Evolutionary conservation across 2,888 invertebrate genomes (phyloP).

Genomic region (Bugula neritina): DNA sequence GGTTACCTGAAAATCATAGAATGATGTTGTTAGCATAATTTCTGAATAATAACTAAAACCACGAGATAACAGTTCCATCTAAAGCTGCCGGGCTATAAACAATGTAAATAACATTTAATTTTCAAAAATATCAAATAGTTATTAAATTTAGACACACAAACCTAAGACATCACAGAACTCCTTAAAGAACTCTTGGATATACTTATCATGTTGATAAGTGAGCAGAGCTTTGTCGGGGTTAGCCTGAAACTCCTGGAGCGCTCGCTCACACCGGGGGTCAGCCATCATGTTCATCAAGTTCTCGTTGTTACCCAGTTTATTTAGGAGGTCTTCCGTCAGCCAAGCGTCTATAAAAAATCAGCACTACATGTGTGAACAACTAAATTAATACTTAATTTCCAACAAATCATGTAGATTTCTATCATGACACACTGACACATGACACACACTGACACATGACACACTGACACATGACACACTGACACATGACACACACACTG

Average conservation of each 20-base stretch:
- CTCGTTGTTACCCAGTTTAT: conserved; percentile 40
- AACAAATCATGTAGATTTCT: no score
- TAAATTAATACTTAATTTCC: no score
- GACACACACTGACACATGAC: no score
- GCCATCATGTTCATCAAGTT: conserved; percentile 36
- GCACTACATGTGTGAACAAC: not conserved
- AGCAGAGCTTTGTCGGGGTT: conserved; percentile 43
- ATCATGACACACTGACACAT: no score
- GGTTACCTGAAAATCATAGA: conserved; percentile 4
- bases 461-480: no score
- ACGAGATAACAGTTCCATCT: no score
- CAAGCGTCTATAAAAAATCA: conserved; percentile 31
- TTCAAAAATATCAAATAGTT: no score
- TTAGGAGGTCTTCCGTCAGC: conserved; percentile 44
- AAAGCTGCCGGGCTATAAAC: no score
- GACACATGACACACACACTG: no score
- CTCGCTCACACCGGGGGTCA: conserved; percentile 43
- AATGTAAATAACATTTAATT: no score
- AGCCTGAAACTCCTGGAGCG: conserved; percentile 46
- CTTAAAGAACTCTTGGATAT: conserved; percentile 43
- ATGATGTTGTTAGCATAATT: no score
- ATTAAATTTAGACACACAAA: conserved; percentile 30
- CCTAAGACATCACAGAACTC: conserved; percentile 48
- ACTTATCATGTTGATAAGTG: conserved; percentile 43
- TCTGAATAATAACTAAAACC: no score